These are phyloP conservation scores for Vidua macroura DNA, from an alignment of 2,113 vertebrate genomes.

Conservation along the genomic window DNA sequence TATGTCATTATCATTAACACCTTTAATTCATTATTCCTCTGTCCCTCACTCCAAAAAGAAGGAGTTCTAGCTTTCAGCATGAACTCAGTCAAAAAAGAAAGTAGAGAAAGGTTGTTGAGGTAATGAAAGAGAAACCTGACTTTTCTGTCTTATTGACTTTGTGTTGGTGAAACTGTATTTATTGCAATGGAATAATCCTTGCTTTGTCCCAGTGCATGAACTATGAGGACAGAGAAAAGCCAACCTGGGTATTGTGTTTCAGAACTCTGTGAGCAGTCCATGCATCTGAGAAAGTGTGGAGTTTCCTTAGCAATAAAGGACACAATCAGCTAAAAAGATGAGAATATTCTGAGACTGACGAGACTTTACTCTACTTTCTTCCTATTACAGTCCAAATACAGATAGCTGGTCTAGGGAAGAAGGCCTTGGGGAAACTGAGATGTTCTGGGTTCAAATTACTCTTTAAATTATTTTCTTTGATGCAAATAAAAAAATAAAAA, in stretches of 20 bases:
- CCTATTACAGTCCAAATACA: background rate
- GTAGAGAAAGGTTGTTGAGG: background rate
- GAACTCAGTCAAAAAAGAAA: background rate
- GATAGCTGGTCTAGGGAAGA: background rate
- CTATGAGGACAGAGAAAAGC: background rate
- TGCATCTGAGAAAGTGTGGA: background rate
- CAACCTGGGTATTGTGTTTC: background rate
- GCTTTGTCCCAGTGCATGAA: background rate
- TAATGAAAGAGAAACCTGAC: background rate
- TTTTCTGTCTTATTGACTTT: background rate
- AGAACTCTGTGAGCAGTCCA: background rate
- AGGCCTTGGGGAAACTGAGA: background rate
- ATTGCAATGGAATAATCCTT: background rate
- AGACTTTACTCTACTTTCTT: background rate
- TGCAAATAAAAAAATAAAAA: background rate
- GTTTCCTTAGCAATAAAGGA: background rate
- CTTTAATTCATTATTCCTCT: background rate
- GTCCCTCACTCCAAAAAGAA: background rate
- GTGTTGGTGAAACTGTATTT: background rate
- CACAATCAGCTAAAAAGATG: background rate
- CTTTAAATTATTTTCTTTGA: background rate
- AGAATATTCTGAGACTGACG: background rate
- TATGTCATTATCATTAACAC: background rate
- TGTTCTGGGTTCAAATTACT: background rate
- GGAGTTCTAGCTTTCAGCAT: background rate